Base-by-base conservation (phyloP, 2,113 vertebrate genomes). In the Pipra filicauda region DNA sequence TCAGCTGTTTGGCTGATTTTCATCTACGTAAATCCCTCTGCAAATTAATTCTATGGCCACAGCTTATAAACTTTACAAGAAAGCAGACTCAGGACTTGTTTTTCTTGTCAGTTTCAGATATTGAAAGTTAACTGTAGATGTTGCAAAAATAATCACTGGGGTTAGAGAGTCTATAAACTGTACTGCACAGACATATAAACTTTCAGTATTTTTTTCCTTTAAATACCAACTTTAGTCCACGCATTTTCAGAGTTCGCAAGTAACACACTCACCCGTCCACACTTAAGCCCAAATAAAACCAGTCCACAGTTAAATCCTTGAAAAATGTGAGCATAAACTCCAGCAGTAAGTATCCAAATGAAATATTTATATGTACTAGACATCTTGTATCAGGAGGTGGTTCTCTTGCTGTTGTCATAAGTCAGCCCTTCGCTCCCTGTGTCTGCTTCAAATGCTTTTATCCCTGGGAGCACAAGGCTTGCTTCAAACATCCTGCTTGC, bases 331-430 rank as follows among this genome's bases (percentile, higher is more conserved):
- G 22, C 11, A 59, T 48, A 67, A 90, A 64, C 48, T 74, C n/a
- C 37, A 58, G 66, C 46, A 80, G 57, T 46, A 73, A 77, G 44
- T 37, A 74, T 72, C 31, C 70, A 90, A 80, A 93, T 85, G 21
- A 91, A 94, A 91, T 94, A 94, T 91, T 94, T 76, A 62, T 91
- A 58, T 19, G 21, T 64, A 87, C 64, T 88, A 85, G 75, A 92
- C 1, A 1, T 85, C 61, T 85, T 91, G 67, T 76, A 91, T 66
- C 49, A 81, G 78, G 90, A 95, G 57, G n/a, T 82, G 79, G 65
- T 84, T 95, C 43, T 78, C 89, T 88, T 85, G 74, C 83, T 94
- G 71, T 64, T 95, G 93, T 73, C 83, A 86, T 73, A 96, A 96
- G 75, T 79, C 89, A 92, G 69, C 69, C 78, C 49, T 96, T 85